phyloP scores from a whole-genome alignment of 2,888 invertebrate species.

The Nomada fucata region DNA sequence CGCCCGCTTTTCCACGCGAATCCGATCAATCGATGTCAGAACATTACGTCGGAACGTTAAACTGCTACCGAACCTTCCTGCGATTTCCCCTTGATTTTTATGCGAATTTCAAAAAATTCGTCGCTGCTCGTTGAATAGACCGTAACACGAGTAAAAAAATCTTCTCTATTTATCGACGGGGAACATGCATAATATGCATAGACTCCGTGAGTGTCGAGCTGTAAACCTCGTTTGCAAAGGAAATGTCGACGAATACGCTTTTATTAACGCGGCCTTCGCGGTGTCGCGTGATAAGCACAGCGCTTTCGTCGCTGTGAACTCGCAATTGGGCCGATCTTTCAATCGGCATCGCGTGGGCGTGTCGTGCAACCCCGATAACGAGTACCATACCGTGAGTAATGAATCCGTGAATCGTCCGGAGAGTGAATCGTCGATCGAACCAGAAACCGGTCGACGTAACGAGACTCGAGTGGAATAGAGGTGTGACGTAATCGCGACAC shows the following conservation, averaged over 20 bases:
- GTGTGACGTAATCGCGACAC: conserved; percentile 33
- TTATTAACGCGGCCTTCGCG: background rate
- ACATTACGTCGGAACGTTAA: too few species aligned
- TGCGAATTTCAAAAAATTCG: too few species aligned
- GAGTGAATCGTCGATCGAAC: conserved; percentile 6
- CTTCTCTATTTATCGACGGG: too few species aligned
- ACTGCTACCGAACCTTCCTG: background rate
- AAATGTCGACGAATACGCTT: background rate
- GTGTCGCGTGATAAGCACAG: conserved; percentile 17
- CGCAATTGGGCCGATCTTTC: conserved; percentile 37
- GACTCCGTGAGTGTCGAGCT: too few species aligned
- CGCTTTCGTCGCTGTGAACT: conserved; percentile 12
- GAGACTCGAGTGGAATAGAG: conserved; percentile 13
- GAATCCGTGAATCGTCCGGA: conserved; percentile 20
- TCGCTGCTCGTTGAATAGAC: too few species aligned
- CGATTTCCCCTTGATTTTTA: too few species aligned
- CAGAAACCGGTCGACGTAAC: conserved; percentile 9
- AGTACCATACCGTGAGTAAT: conserved; percentile 26
- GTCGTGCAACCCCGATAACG: conserved; percentile 47
- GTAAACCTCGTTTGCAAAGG: background rate
- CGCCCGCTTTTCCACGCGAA: background rate
- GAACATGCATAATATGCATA: too few species aligned
- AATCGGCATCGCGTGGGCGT: background rate
- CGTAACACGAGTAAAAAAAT: too few species aligned
- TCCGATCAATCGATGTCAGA: background rate